Evolutionary conservation across 2,797 vertebrate species (phyloP).

Genomic region (Pogonophryne albipinna): DNA sequence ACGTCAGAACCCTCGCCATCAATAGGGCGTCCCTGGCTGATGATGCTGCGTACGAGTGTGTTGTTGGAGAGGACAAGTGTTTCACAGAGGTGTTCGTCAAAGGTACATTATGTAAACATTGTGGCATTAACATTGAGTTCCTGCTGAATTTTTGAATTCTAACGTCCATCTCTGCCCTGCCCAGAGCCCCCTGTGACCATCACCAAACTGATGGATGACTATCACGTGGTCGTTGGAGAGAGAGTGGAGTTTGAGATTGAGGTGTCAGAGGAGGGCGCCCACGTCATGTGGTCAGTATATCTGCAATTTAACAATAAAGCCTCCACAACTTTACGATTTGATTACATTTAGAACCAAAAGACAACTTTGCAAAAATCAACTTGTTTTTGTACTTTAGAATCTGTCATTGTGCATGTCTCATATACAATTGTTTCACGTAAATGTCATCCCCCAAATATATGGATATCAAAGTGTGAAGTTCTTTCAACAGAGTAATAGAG

Average conservation of each 20-base stretch:
- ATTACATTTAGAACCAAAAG: background rate
- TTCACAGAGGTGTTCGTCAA: constrained; percentile 93
- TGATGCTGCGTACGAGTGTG: constrained; percentile 91
- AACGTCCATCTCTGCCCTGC: background rate
- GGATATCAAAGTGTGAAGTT: too few species aligned
- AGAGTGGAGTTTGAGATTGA: constrained; percentile 91
- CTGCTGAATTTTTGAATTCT: constrained; percentile 1
- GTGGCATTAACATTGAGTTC: background rate
- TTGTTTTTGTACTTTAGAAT: background rate
- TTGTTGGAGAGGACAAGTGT: constrained; percentile 88
- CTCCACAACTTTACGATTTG: background rate
- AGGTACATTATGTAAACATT: constrained; percentile 78
- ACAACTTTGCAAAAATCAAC: background rate
- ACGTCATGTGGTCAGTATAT: constrained; percentile 90
- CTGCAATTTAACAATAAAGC: background rate
- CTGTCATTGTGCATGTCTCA: too few species aligned
- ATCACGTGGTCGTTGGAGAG: constrained; percentile 92
- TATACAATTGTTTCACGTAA: too few species aligned
- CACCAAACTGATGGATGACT: constrained; percentile 90
- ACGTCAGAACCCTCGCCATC: constrained; percentile 90
- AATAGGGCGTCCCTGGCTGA: constrained; percentile 89
- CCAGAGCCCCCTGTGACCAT: constrained; percentile 91
- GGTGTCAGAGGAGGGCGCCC: constrained; percentile 94
- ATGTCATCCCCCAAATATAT: too few species aligned
- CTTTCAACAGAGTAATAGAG: background rate